A percentile compares a stretch with the other conserved stretches of the same genome.
Conservation (phyloP, 2,888 invertebrate genomes). For the Penaeus monodon region DNA sequence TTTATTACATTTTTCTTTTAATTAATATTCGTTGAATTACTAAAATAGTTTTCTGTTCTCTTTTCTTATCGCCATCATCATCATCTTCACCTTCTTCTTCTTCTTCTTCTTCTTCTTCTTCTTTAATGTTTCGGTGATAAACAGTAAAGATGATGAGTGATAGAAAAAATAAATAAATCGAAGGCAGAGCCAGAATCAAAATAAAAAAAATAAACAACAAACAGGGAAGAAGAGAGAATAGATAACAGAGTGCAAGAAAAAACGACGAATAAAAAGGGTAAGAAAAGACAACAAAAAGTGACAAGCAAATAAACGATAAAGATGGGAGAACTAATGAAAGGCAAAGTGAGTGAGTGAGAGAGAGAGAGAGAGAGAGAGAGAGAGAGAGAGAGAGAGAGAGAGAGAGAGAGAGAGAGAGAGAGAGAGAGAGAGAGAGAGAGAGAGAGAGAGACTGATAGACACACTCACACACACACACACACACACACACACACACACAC, state of each 20-base stretch:
- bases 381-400: background rate
- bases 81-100: background rate
- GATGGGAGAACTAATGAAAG: background rate
- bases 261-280: background rate
- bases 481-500: too few species aligned
- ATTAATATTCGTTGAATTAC: too few species aligned
- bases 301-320: background rate
- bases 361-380: conserved; percentile 1
- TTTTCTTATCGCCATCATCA: too few species aligned
- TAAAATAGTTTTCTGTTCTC: too few species aligned
- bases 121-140: background rate
- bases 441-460: too few species aligned
- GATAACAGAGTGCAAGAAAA: background rate
- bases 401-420: background rate
- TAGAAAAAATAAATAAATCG: background rate
- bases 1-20: too few species aligned
- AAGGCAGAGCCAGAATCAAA: background rate
- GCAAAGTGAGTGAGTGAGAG: conserved; percentile 5
- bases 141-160: background rate
- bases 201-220: background rate
- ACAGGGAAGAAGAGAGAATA: background rate
- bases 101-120: conserved; percentile 2
- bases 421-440: background rate
- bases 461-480: too few species aligned
- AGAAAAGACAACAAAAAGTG: background rate